Conservation (phyloP, 1,140 invertebrate species). For the Wasmannia auropunctata region DNA sequence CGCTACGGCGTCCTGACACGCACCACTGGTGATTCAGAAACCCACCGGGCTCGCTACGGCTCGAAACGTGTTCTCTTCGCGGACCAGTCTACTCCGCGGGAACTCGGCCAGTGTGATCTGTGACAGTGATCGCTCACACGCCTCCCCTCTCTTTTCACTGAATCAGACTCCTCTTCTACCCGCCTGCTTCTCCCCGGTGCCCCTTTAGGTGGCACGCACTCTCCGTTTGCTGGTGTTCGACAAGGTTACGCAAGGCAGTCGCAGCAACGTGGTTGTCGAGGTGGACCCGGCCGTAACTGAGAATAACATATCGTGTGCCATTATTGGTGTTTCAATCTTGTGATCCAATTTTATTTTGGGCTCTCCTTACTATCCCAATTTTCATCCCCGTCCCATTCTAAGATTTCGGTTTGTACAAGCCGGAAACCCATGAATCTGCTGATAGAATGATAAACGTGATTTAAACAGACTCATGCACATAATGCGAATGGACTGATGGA, state of each 20-base stretch:
- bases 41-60: constrained; percentile 62
- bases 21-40: constrained; percentile 69
- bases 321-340: constrained; percentile 38
- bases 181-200: constrained; percentile 36
- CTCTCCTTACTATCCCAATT: neutral
- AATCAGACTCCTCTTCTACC: constrained; percentile 10
- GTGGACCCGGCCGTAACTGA: constrained; percentile 61
- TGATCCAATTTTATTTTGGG: constrained; percentile 8
- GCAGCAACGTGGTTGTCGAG: constrained; percentile 60
- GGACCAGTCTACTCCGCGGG: constrained; percentile 53
- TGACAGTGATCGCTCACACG: constrained; percentile 46
- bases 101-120: constrained; percentile 56
- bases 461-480: neutral
- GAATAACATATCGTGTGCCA: constrained; percentile 34
- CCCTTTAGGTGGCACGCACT: constrained; percentile 64
- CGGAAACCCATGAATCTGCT: neutral
- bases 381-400: neutral
- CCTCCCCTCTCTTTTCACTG: neutral
- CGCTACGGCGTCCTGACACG: constrained; percentile 66
- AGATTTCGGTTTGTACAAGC: neutral
- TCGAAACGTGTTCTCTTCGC: constrained; percentile 67
- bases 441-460: constrained; percentile 14
- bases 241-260: constrained; percentile 65
- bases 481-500: constrained; percentile 28
- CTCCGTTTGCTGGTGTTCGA: constrained; percentile 62